phyloP scores from a whole-genome alignment of 2,113 vertebrate species.

The Pituophis catenifer region DNA sequence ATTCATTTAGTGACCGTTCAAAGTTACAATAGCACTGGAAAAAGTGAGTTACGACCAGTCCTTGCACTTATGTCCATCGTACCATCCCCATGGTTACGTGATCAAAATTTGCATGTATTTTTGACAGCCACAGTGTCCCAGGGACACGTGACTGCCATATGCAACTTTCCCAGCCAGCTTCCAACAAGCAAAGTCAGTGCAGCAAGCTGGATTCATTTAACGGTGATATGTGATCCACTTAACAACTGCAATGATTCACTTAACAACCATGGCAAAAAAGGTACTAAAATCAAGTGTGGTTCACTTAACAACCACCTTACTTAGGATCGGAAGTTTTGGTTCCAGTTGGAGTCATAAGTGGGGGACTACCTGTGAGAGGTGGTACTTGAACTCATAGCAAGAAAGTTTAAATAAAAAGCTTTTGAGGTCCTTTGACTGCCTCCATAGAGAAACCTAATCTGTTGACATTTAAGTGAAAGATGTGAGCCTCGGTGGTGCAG shows the following conservation, averaged over 20 bases:
- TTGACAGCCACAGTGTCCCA: background rate
- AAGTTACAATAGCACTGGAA: background rate
- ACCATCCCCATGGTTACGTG: background rate
- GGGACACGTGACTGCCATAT: background rate
- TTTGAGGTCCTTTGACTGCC: background rate
- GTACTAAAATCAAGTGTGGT: background rate
- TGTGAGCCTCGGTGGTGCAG: no score
- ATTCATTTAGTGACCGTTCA: background rate
- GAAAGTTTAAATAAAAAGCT: background rate
- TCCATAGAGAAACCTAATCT: background rate
- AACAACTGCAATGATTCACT: background rate
- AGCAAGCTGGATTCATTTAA: background rate
- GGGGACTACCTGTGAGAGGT: background rate
- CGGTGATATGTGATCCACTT: background rate
- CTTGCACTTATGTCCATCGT: background rate
- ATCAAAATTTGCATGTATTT: background rate
- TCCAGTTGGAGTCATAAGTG: background rate
- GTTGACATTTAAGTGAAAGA: background rate
- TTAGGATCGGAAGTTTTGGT: background rate
- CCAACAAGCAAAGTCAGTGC: background rate
- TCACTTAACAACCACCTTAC: background rate
- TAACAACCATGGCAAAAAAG: background rate
- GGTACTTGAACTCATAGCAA: background rate
- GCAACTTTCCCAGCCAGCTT: background rate
- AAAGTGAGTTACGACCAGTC: background rate